Percentiles rank a stretch among this genome's conserved stretches.
Evolutionary conservation across 2,888 invertebrate species (phyloP).

Genomic region (Tinea semifulvella): DNA sequence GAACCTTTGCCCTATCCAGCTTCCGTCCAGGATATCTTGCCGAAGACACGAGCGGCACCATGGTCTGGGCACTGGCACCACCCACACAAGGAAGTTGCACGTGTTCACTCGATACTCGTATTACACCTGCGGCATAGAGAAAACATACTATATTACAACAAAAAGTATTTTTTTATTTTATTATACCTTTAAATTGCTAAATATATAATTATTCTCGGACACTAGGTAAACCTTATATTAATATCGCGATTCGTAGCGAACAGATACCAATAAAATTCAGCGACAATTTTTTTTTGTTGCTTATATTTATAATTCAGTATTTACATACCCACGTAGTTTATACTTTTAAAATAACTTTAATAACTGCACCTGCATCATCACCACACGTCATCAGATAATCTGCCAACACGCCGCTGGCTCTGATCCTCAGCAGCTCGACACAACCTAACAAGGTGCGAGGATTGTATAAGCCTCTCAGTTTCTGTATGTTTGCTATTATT

Average conservation of each 20-base stretch:
- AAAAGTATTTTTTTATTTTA: too few relatives aligned
- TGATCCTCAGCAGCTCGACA: neutral
- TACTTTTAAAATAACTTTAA: too few relatives aligned
- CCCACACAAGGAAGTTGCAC: neutral
- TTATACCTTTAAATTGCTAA: too few relatives aligned
- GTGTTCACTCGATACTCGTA: neutral
- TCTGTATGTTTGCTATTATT: neutral
- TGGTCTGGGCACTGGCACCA: neutral
- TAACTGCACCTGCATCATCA: slow-evolving; percentile 1
- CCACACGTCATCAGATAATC: slow-evolving; percentile 1
- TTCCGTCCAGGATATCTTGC: slow-evolving; percentile 2
- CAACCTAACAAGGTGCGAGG: neutral
- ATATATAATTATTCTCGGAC: too few relatives aligned
- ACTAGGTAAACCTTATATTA: too few relatives aligned
- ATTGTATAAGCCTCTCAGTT: neutral
- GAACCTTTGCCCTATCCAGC: neutral
- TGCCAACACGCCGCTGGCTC: neutral
- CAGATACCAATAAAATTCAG: too few relatives aligned
- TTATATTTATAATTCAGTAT: too few relatives aligned
- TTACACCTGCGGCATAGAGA: neutral
- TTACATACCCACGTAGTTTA: too few relatives aligned
- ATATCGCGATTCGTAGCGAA: too few relatives aligned
- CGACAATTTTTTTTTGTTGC: too few relatives aligned
- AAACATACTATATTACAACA: too few relatives aligned
- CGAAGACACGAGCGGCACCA: neutral